Conservation (phyloP, 2,888 invertebrate species). For the Drosophila koepferae region DNA sequence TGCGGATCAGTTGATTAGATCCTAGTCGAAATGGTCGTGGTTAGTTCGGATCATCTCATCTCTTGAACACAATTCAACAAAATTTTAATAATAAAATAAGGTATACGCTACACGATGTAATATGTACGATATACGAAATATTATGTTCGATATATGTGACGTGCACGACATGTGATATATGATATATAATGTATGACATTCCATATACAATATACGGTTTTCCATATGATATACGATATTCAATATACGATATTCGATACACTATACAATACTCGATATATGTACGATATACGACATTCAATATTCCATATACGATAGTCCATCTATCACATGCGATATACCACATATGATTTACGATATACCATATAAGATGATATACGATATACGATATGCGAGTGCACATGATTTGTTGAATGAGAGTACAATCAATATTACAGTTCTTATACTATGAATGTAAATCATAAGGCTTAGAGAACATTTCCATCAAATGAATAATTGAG, state of each 20-base stretch:
- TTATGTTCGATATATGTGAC: not conserved
- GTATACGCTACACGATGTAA: not conserved
- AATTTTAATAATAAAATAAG: not conserved
- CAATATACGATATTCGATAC: not conserved
- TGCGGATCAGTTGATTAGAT: conserved; percentile 8
- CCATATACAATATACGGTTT: not conserved
- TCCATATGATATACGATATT: conserved; percentile 2
- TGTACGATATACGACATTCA: not conserved
- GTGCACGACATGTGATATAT: not conserved
- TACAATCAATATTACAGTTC: conserved; percentile 46
- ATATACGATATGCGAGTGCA: conserved; percentile 19
- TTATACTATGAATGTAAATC: conserved; percentile 8
- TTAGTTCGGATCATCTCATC: conserved; percentile 27
- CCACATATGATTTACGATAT: not conserved
- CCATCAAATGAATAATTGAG: conserved; percentile 4
- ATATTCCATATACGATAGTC: conserved; percentile 4
- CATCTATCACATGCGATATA: conserved; percentile 10
- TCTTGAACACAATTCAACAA: conserved; percentile 23
- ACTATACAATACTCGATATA: conserved; percentile 13
- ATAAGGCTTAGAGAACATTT: conserved; percentile 1
- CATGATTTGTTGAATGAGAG: conserved; percentile 26
- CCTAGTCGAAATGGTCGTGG: conserved; percentile 19
- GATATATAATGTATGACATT: not conserved
- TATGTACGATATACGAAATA: not conserved
- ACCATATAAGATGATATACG: not conserved